phyloP scores from a whole-genome alignment of 2,113 vertebrate genomes.

The Aspidoscelis tigris region DNA sequence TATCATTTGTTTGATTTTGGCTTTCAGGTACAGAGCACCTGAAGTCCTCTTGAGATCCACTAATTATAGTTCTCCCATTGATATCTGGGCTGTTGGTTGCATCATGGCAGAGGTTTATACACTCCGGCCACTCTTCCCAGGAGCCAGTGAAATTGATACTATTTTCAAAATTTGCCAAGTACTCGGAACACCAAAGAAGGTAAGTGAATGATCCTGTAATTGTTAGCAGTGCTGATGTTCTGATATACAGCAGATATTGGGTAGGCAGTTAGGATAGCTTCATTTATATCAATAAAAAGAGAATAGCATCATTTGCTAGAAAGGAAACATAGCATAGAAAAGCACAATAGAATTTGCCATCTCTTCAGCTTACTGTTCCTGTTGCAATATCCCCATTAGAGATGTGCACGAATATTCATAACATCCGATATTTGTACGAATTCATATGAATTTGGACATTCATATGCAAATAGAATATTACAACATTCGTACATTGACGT shows the following conservation, averaged over 20 bases:
- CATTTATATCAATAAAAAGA: background rate
- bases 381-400: too few species aligned
- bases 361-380: background rate
- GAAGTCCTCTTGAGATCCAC: slow-evolving; percentile 85
- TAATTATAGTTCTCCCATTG: slow-evolving; percentile 84
- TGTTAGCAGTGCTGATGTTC: too few species aligned
- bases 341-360: background rate
- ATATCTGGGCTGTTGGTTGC: slow-evolving; percentile 86
- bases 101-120: slow-evolving; percentile 87
- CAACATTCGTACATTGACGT: too few species aligned
- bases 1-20: slow-evolving; percentile 9
- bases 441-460: too few species aligned
- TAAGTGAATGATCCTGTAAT: slow-evolving; percentile 39
- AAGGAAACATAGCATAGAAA: background rate
- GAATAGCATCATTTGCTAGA: background rate
- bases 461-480: too few species aligned
- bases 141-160: slow-evolving; percentile 85
- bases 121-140: slow-evolving; percentile 82
- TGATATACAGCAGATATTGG: background rate
- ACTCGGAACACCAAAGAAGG: slow-evolving; percentile 84
- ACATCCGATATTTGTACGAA: too few species aligned
- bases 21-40: slow-evolving; percentile 82
- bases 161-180: slow-evolving; percentile 88
- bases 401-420: too few species aligned
- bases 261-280: background rate